These are phyloP conservation scores for Dolichotis patagonum DNA, from an alignment of 2,113 vertebrate species.

Conservation along the genomic window DNA sequence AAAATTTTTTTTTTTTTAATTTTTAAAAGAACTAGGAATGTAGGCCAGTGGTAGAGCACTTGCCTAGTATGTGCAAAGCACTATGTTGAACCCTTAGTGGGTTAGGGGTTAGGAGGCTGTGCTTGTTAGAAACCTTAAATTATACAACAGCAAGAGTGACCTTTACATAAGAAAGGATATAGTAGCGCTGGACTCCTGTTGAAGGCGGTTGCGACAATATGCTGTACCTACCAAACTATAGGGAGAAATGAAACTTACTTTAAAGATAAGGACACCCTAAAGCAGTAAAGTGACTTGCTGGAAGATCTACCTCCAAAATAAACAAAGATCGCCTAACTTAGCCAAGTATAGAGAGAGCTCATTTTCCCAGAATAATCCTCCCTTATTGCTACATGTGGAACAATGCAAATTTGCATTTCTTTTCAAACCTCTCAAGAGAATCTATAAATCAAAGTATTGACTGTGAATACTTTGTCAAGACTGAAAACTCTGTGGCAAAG, in stretches of 20 bases:
- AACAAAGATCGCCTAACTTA: not conserved
- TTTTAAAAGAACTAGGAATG: not conserved
- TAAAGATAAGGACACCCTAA: not conserved
- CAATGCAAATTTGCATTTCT: not conserved
- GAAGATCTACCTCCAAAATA: not conserved
- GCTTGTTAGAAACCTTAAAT: not conserved
- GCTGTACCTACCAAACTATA: not conserved
- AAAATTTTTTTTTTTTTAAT: too few relatives aligned
- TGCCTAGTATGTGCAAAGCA: not conserved
- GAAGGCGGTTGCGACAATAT: not conserved
- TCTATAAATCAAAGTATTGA: not conserved
- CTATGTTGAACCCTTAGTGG: not conserved
- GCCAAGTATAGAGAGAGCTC: not conserved
- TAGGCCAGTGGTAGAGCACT: not conserved
- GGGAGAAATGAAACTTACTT: not conserved
- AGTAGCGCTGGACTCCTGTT: not conserved
- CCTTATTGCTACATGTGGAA: not conserved
- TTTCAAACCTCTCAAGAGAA: not conserved
- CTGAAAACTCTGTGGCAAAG: slow-evolving; percentile 46
- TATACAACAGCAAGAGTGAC: not conserved
- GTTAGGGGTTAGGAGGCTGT: not conserved
- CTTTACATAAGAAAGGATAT: not conserved
- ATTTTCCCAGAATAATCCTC: not conserved
- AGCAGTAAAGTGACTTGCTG: not conserved
- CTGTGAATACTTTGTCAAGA: slow-evolving; percentile 1